Percentiles rank a stretch among this genome's conserved stretches.
Conservation (phyloP, 2,113 vertebrate species). For the Podiceps cristatus region DNA sequence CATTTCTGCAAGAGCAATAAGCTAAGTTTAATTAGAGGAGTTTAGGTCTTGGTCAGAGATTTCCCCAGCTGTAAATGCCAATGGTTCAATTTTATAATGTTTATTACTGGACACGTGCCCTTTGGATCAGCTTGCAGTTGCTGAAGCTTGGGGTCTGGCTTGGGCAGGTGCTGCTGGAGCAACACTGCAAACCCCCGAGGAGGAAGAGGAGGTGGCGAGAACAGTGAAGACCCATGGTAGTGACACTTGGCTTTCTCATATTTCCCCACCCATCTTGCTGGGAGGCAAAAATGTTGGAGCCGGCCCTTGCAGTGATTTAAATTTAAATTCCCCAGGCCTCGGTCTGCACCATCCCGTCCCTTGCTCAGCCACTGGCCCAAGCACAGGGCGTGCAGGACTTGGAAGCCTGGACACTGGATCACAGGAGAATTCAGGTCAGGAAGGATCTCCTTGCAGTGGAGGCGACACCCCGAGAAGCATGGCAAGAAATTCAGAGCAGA, state of each 20-base stretch:
- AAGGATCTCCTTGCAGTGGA: neutral
- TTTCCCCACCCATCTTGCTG: neutral
- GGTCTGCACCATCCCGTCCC: neutral
- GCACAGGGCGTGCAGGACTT: neutral
- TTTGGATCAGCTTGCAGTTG: neutral
- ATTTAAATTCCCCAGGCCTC: neutral
- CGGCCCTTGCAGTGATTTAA: neutral
- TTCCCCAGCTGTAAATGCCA: neutral
- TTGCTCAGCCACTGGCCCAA: neutral
- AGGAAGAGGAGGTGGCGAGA: neutral
- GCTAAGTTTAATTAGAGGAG: constrained; percentile 28
- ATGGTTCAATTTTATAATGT: neutral
- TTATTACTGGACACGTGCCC: neutral
- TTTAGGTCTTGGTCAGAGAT: neutral
- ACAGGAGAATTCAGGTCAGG: neutral
- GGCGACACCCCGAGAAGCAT: rapidly evolving
- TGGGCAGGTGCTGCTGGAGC: neutral
- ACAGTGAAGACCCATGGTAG: neutral
- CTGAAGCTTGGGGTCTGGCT: neutral
- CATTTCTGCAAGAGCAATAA: neutral
- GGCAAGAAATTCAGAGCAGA: neutral
- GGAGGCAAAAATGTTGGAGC: rapidly evolving
- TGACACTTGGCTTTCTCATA: neutral
- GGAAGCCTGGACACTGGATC: neutral
- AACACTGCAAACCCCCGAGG: rapidly evolving